Conservation (phyloP, 2,797 vertebrate genomes). For the Lagodon rhomboides region DNA sequence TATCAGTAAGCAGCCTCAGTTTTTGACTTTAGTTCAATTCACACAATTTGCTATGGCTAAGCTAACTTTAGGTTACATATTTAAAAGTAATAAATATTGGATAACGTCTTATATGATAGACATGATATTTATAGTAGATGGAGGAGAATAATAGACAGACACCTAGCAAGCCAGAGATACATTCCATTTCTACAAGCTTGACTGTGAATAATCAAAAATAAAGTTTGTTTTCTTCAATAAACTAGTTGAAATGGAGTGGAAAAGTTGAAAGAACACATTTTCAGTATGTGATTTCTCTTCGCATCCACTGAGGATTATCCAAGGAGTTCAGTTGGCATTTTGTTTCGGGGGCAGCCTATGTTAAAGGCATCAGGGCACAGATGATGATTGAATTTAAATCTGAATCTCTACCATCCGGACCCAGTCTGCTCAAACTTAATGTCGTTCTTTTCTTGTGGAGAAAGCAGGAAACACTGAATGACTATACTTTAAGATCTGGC, state of each 20-base stretch:
- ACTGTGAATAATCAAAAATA: too few species aligned
- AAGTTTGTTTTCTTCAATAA: neutral
- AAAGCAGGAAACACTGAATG: conserved; percentile 16
- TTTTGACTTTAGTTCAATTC: too few species aligned
- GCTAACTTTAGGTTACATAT: too few species aligned
- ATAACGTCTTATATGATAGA: too few species aligned
- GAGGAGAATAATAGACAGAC: too few species aligned
- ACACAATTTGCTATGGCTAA: too few species aligned
- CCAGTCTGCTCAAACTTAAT: neutral
- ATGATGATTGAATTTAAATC: neutral
- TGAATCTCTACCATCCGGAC: neutral
- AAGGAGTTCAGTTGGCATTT: neutral
- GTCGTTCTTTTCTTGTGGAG: neutral
- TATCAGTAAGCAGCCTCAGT: too few species aligned
- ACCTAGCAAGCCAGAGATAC: too few species aligned
- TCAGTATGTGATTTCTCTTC: neutral
- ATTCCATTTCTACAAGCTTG: too few species aligned
- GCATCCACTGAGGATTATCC: neutral
- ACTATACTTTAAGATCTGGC: neutral
- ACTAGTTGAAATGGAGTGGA: neutral
- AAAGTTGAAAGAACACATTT: neutral
- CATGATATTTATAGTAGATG: too few species aligned
- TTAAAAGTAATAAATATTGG: too few species aligned
- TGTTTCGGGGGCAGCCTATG: neutral
- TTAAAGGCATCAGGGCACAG: too few species aligned